Percentiles rank a stretch among this genome's conserved stretches.
Evolutionary conservation across 1,140 invertebrate genomes (phyloP).

Genomic region (Pseudachorutes palmiensis): DNA sequence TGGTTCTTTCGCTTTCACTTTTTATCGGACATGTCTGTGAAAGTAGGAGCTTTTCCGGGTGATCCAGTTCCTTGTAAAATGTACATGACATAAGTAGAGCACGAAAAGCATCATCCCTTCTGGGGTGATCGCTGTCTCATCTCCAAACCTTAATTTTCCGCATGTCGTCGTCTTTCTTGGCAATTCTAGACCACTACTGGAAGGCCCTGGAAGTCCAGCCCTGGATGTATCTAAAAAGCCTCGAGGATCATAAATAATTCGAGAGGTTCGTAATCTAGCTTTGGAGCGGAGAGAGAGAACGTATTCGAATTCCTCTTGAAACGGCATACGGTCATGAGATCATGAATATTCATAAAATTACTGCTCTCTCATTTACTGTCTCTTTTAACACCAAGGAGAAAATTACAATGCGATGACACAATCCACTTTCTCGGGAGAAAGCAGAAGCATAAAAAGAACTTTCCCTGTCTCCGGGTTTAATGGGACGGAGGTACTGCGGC

Average conservation of each 20-base stretch:
- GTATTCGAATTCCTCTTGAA: background rate
- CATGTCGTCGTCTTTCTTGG: background rate
- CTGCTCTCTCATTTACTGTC: slow-evolving; percentile 8
- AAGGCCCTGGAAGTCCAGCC: background rate
- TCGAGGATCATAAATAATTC: background rate
- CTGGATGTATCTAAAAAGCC: background rate
- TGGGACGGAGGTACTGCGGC: background rate
- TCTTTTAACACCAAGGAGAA: slow-evolving; percentile 11
- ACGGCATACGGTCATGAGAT: slow-evolving; percentile 1
- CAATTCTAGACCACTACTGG: background rate
- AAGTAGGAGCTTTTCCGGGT: no score
- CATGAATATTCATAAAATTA: slow-evolving; percentile 11
- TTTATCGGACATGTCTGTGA: no score
- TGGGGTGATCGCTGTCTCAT: background rate
- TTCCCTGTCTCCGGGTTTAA: background rate
- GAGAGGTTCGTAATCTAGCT: background rate
- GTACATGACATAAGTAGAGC: background rate
- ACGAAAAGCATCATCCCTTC: background rate
- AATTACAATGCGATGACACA: slow-evolving; percentile 10
- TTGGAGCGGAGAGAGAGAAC: background rate
- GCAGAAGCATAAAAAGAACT: background rate
- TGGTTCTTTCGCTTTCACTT: no score
- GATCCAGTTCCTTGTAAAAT: no score
- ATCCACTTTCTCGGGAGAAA: background rate
- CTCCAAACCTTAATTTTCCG: background rate